A percentile compares a stretch with the other conserved stretches of the same genome.
Conservation (phyloP, 2,113 vertebrate species). For the Pongo pygmaeus region DNA sequence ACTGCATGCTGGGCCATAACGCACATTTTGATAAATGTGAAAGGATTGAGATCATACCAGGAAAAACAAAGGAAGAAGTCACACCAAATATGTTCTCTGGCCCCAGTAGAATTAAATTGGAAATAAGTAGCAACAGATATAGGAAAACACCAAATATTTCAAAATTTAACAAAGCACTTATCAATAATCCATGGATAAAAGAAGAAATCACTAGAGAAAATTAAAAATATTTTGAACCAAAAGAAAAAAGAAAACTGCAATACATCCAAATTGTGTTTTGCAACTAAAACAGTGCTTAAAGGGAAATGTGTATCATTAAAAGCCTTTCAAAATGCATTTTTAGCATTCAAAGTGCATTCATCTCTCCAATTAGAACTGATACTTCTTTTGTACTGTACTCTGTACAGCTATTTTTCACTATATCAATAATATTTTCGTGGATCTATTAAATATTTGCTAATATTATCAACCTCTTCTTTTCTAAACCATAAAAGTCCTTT, state of each 20-base stretch:
- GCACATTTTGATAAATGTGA: background rate
- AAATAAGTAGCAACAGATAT: background rate
- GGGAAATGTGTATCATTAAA: background rate
- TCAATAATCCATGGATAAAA: background rate
- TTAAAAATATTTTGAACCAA: background rate
- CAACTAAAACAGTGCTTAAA: background rate
- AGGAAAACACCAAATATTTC: background rate
- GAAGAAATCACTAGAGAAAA: conserved; percentile 16
- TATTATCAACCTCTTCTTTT: background rate
- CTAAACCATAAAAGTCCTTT: background rate
- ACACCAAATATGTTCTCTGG: background rate
- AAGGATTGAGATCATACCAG: background rate
- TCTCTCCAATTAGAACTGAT: background rate
- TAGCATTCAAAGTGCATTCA: background rate
- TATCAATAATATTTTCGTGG: fast-evolving
- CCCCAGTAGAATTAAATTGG: background rate
- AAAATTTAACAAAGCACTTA: background rate
- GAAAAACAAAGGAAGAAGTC: background rate
- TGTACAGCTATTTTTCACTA: background rate
- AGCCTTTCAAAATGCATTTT: background rate
- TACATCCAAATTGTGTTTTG: background rate
- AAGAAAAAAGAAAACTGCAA: background rate
- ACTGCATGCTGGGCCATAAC: background rate
- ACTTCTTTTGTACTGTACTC: background rate
- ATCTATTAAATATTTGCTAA: fast-evolving